Evolutionary conservation across 2,888 invertebrate genomes (phyloP), one percentile per base, ranked within the genome.

Genomic region (Spodoptera exigua): DNA sequence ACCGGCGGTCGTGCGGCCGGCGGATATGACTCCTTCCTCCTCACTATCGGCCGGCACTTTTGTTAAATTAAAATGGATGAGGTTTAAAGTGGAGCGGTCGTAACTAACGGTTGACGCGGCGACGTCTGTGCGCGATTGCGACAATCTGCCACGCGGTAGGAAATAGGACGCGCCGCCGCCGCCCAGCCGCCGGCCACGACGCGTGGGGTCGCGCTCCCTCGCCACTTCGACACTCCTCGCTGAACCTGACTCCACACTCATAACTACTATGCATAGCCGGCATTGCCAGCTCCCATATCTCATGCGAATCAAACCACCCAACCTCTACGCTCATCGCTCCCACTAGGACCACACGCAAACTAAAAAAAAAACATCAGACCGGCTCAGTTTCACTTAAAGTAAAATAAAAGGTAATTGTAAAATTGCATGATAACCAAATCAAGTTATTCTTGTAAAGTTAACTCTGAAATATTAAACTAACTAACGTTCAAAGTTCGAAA

Each of bases 31-130:
- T 89, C 83, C 92, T 91, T 93, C 93, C 93, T 92, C 92, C 83
- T 80, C 86, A 86, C 88, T 91, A 93, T 94, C 93, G 93, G 90
- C 89, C 91, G 92, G 90, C 92, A 93, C 92, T 94, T 93, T 89
- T 91, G 90, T 89, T 93, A 91, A 92, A 94, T 94, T 94, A 93
- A 90, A 93, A 94, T 93, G 91, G 92, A 94, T 92, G 93, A 93
- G 91, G 89, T 90, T 92, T 93, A 92, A 93, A 94, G 92, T 94
- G 93, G 93, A 88, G 89, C 90, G 88, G 86, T 87, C 88, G 87
- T 92, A 92, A 92, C 91, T 91, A 89, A 91, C 91, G 84, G 92
- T 91, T 91, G 90, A 84, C 85, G 87, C 82, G 89, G 80, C 87
- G 84, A 76, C 88, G 89, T 84, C 85, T 86, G 87, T 81, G 80